phyloP scores from a whole-genome alignment of 2,113 vertebrate species.

The Larimichthys polyactis region DNA sequence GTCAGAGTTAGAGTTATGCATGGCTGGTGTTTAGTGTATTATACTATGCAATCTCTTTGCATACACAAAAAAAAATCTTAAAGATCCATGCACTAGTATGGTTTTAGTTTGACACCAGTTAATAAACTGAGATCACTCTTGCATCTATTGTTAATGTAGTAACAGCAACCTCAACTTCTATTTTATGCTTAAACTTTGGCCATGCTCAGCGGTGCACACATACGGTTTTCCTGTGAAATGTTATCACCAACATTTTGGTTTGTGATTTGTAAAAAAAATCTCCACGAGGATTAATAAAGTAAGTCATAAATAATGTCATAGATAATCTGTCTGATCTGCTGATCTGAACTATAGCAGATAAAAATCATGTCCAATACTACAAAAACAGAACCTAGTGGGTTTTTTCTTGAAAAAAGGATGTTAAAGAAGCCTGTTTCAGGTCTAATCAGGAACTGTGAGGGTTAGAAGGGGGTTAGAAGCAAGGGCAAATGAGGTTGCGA shows the following conservation, averaged over 20 bases:
- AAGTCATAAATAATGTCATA: too few species aligned
- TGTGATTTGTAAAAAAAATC: too few species aligned
- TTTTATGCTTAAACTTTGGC: neutral
- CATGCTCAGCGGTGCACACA: neutral
- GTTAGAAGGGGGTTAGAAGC: neutral
- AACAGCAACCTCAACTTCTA: neutral
- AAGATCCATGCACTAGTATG: neutral
- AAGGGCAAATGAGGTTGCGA: neutral
- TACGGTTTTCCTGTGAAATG: neutral
- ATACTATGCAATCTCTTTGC: too few species aligned
- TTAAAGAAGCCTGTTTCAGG: slow-evolving; percentile 14
- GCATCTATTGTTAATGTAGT: neutral
- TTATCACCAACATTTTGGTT: neutral
- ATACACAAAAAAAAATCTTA: neutral
- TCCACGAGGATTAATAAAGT: too few species aligned
- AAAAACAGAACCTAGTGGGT: neutral
- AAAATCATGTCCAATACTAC: neutral
- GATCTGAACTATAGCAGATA: too few species aligned
- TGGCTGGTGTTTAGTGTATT: neutral
- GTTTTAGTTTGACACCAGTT: neutral
- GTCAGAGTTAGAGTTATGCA: neutral
- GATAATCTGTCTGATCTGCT: neutral
- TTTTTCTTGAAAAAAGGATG: neutral
- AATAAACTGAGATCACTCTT: neutral
- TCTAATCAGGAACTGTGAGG: slow-evolving; percentile 24